Base-by-base conservation (phyloP, 1,140 invertebrate genomes). In the Chymomyza costata region DNA sequence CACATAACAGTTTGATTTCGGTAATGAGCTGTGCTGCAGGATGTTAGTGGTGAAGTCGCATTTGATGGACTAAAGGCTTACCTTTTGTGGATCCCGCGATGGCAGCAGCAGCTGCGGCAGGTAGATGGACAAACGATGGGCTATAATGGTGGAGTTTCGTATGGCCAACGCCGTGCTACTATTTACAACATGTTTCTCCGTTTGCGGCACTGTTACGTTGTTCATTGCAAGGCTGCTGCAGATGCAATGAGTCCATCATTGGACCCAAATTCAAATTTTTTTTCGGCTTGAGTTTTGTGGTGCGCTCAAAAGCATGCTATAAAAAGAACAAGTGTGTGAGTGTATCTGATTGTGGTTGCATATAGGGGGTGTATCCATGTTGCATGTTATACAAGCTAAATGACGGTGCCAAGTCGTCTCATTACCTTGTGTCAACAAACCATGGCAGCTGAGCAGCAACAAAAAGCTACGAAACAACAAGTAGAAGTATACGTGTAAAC, bases 1-100 rank as follows among this genome's bases (percentile, higher is more conserved):
- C 82, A 96, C 90, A 80, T 95, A 91, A 56, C 90, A 91, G 87
- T 96, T n/a, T 96, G 83, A 96, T 94, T 71, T 96, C 94, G 62
- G 92, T 90, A 78, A 96, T 94, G 74, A 95, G 88, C 94, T 96
- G 89, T 13, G 32, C 1, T 37, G 15, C 0, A 38, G 10, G 1
- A 38, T 16, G 2, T 7, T 13, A 48, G 7, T 8, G 1, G 2
- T 1, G 13, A 13, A 11, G 5, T 25, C 15, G 6, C 0, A 2
- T 35, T 37, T n/a, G 5, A 11, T 3, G 2, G 8, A 8, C 13
- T 7, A 7, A 8, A 17, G 8, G 5, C 13, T 13, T 16, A 81
- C 74, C 69, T 83, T 82, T 34, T 83, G 80, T 0, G 80, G 80
- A 61, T 74, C 68, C 15, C 78, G 44, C 0, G 73, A 58, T 15